These are phyloP conservation scores for Oriolus oriolus DNA, from an alignment of 2,113 vertebrate species.

Conservation along the genomic window DNA sequence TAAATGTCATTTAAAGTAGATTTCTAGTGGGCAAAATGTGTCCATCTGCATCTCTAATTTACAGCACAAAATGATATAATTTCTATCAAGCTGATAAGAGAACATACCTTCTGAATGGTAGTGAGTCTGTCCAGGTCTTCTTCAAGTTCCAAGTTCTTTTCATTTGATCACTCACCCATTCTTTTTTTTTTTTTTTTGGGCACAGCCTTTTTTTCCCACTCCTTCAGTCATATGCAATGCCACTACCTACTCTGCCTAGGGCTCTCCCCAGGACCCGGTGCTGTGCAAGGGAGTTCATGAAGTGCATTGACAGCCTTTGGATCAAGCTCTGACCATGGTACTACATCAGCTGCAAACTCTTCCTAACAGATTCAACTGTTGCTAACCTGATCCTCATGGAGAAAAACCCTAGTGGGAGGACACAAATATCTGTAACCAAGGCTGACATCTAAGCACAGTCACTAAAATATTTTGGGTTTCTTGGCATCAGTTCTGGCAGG, in stretches of 20 bases:
- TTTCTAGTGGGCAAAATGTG: background rate
- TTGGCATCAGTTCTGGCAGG: background rate
- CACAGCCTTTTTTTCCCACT: background rate
- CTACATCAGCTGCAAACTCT: background rate
- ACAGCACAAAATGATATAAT: background rate
- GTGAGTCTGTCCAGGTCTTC: background rate
- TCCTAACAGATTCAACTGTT: background rate
- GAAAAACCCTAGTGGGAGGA: background rate
- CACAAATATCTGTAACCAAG: background rate
- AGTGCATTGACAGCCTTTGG: background rate
- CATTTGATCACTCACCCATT: background rate
- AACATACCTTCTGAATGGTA: background rate
- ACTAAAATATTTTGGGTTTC: background rate
- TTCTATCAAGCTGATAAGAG: background rate
- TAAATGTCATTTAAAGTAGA: background rate
- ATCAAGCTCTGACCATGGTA: background rate
- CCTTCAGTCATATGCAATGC: background rate
- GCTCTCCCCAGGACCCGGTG: background rate
- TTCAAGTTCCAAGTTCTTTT: background rate
- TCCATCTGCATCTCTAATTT: background rate
- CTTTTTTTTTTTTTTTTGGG: background rate
- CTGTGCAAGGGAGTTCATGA: background rate
- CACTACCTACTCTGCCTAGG: background rate
- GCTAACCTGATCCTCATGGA: background rate
- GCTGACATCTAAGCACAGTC: background rate